A percentile compares a stretch with the other conserved stretches of the same genome.
These are phyloP conservation scores for Gorsachius goisagi DNA, from an alignment of 2,113 vertebrate species.

Conservation along the genomic window DNA sequence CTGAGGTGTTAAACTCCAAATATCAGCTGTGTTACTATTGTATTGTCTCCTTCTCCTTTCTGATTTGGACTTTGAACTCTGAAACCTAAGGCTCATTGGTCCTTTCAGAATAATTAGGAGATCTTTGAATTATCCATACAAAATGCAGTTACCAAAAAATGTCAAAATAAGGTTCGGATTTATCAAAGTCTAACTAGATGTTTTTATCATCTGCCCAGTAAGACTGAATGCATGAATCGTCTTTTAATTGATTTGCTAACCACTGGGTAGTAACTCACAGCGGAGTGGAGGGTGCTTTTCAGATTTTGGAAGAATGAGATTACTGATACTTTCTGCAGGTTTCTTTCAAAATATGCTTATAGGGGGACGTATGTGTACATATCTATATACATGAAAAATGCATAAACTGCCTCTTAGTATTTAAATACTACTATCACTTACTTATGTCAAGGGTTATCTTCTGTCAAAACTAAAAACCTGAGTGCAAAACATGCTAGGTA, in stretches of 20 bases:
- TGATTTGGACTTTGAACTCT: not conserved
- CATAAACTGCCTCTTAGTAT: not conserved
- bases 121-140: not conserved
- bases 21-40: not conserved
- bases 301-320: not conserved
- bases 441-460: not conserved
- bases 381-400: not conserved
- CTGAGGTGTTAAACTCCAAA: not conserved
- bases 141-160: not conserved
- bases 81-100: not conserved
- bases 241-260: not conserved
- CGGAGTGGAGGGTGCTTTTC: not conserved
- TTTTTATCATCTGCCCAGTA: not conserved
- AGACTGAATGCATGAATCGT: not conserved
- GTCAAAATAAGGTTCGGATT: not conserved
- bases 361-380: fast-evolving
- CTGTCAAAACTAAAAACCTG: not conserved
- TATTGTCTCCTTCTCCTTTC: not conserved
- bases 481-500: not conserved
- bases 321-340: not conserved
- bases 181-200: not conserved
- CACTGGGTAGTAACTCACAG: not conserved
- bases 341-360: not conserved
- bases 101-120: not conserved
- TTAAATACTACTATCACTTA: not conserved